Evolutionary conservation across 2,113 vertebrate species (phyloP), one percentile per base, ranked within the genome.

Genomic region (Madoqua kirkii): DNA sequence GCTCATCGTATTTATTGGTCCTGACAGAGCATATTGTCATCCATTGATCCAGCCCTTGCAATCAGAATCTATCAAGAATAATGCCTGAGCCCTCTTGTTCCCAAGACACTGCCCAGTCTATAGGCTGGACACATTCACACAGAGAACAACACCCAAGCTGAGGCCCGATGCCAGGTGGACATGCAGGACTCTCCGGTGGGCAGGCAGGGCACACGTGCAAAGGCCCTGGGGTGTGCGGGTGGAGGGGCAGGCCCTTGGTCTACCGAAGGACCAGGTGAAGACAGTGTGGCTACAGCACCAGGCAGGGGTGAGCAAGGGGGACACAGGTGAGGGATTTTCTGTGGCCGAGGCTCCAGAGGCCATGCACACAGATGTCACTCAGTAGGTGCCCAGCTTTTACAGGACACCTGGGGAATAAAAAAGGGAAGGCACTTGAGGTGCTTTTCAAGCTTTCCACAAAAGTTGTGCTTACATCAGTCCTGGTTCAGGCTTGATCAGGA

Each of bases 11-110:
- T 14, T 19, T 45, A 23, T 10, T 1, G 27, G 36, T 43, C 14
- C 82, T 87, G 17, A 25, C 36, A 14, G 40, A 50, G 62, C 36
- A 7, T 1, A 1, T 1, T 0, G 17, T 29, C n/a, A 2, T 0
- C 4, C 15, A 2, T 2, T 12, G 25, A 40, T 0, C 25, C n/a
- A 33, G 74, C 40, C 3, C 2, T 29, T 15, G 40, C 29, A 12
- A 33, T 10, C 40, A 31, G 27, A 79, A 31, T 16, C 0, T 2
- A 36, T 33, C 16, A 5, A 29, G 40, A 91, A 4, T 10, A 19
- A 19, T 76, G 86, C 67, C 45, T 0, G 13, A 1, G 4, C 0
- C 0, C 7, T 14, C 45, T 16, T 0, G 1, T 2, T 5, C 10
- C 36, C 29, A 17, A 0, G n/a, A 8, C 54, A 4, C n/a, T 19